A percentile compares a stretch with the other conserved stretches of the same genome.
These are phyloP conservation scores for Onychostoma macrolepis DNA, from an alignment of 2,113 vertebrate genomes.

Conservation along the genomic window DNA sequence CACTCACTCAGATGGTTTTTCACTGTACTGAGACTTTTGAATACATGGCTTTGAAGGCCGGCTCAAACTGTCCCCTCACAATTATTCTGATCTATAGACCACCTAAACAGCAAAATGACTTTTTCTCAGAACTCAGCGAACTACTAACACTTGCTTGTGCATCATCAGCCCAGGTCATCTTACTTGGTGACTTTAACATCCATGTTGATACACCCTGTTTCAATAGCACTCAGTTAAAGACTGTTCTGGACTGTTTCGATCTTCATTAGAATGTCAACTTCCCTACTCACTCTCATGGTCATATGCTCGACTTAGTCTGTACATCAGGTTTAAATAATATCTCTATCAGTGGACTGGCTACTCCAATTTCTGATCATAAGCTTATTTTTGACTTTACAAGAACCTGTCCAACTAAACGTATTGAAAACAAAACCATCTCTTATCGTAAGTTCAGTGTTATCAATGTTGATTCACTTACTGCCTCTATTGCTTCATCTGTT, in stretches of 20 bases:
- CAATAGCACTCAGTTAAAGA: neutral
- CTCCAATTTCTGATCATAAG: too few relatives aligned
- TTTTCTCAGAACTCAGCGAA: neutral
- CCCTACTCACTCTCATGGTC: neutral
- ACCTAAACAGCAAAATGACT: neutral
- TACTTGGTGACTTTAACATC: neutral
- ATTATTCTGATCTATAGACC: neutral
- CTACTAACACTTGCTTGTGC: neutral
- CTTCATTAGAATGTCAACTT: neutral
- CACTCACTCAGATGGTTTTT: neutral
- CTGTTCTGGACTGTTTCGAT: neutral
- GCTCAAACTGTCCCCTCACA: neutral
- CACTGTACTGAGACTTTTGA: neutral
- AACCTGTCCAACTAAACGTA: too few relatives aligned
- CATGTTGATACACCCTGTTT: neutral
- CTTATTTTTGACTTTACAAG: too few relatives aligned
- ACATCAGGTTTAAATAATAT: constrained; percentile 4
- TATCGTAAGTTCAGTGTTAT: too few relatives aligned
- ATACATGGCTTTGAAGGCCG: neutral
- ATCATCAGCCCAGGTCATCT: neutral
- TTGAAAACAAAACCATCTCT: too few relatives aligned
- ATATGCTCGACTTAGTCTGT: neutral
- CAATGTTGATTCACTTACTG: too few relatives aligned
- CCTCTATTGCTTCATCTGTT: too few relatives aligned
- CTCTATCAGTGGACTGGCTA: neutral